These are phyloP conservation scores for Ceuthmochares aereus DNA, from an alignment of 2,113 vertebrate genomes.

Conservation along the genomic window DNA sequence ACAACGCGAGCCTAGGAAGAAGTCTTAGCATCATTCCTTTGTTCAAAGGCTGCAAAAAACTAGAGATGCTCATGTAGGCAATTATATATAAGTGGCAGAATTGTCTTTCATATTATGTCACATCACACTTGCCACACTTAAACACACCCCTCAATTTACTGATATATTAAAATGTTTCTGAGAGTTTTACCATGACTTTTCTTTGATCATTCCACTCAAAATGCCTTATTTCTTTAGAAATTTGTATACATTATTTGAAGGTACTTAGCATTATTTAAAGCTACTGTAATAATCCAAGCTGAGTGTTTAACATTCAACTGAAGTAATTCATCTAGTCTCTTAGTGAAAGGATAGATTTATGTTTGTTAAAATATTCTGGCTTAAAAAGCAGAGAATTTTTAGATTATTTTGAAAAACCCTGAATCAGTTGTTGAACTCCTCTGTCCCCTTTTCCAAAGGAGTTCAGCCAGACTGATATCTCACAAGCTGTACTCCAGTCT, in stretches of 20 bases:
- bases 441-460: background rate
- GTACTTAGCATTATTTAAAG: background rate
- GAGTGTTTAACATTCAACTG: background rate
- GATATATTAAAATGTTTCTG: background rate
- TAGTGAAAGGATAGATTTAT: background rate
- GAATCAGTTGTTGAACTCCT: background rate
- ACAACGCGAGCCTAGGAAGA: rapidly evolving
- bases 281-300: background rate
- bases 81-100: background rate
- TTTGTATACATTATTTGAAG: background rate
- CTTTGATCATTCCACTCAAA: background rate
- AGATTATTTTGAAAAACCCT: background rate
- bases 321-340: background rate
- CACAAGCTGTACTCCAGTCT: background rate
- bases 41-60: background rate
- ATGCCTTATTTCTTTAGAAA: background rate
- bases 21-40: background rate
- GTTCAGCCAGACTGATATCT: background rate
- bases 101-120: background rate
- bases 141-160: background rate
- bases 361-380: background rate
- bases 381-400: background rate
- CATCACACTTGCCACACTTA: background rate
- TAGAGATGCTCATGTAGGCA: background rate
- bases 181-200: background rate